These are phyloP conservation scores for Pseudopleuronectes americanus DNA, from an alignment of 2,797 vertebrate species.

Conservation along the genomic window DNA sequence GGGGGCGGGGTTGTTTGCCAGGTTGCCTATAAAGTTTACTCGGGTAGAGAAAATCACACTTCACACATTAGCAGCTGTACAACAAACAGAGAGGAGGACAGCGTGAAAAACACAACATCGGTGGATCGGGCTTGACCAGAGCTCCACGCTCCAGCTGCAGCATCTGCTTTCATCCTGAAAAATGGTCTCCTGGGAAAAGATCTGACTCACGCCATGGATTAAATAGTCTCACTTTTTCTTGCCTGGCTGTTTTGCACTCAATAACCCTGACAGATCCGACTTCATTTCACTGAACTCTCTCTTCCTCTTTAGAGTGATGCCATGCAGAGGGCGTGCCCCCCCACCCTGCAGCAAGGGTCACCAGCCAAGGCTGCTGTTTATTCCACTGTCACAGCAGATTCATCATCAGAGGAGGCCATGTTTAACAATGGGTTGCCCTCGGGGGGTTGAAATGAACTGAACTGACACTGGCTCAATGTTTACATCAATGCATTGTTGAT, in stretches of 20 bases:
- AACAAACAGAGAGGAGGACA: constrained; percentile 50
- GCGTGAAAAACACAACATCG: constrained; percentile 64
- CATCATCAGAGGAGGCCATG: constrained; percentile 59
- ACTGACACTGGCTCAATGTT: constrained; percentile 57
- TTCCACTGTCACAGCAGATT: constrained; percentile 68
- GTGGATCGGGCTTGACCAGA: constrained; percentile 40
- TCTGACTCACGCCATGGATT: constrained; percentile 67
- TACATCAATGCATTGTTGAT: constrained; percentile 21
- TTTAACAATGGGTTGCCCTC: constrained; percentile 41
- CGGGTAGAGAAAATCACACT: constrained; percentile 64
- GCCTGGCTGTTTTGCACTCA: constrained; percentile 61
- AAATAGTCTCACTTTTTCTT: constrained; percentile 58
- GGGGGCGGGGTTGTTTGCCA: constrained; percentile 55
- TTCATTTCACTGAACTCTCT: constrained; percentile 45
- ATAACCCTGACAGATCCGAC: constrained; percentile 53
- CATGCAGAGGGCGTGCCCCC: constrained; percentile 54
- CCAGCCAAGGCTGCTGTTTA: constrained; percentile 66
- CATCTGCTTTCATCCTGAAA: constrained; percentile 69
- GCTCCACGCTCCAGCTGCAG: constrained; percentile 1
- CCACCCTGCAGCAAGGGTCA: constrained; percentile 58
- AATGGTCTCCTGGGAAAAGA: constrained; percentile 63
- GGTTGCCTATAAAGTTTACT: constrained; percentile 54
- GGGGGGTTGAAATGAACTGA: constrained; percentile 52
- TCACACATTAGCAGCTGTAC: constrained; percentile 60
- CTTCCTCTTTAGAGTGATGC: constrained; percentile 58